Evolutionary conservation across 2,113 vertebrate genomes (phyloP).

Genomic region (Pseudorectes ferrugineus): DNA sequence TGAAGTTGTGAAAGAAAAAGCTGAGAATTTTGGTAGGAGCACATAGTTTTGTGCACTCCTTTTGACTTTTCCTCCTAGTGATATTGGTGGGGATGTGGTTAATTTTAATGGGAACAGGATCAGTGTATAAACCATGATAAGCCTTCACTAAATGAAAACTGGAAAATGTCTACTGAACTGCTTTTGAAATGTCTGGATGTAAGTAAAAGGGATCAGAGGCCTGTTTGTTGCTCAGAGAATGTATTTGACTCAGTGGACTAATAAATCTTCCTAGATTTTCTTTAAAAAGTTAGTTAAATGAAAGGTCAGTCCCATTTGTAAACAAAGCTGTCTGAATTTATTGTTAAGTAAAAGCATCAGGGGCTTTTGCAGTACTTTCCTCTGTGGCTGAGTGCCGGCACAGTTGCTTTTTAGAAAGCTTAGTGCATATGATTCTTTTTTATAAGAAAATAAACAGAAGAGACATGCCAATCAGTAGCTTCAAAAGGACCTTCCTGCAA

Average conservation of each 20-base stretch:
- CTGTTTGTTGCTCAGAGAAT: background rate
- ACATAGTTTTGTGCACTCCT: background rate
- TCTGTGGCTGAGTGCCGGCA: background rate
- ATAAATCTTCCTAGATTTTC: conserved; percentile 20
- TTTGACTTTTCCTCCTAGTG: background rate
- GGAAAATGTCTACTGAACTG: background rate
- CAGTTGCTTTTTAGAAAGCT: conserved; percentile 5
- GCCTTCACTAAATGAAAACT: background rate
- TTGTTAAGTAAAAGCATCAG: background rate
- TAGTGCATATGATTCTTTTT: background rate
- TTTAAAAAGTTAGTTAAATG: background rate
- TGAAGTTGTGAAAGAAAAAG: background rate
- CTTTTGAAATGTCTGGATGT: background rate
- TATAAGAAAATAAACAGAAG: conserved; percentile 39
- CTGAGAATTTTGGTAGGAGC: background rate
- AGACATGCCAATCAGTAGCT: background rate
- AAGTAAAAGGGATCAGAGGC: background rate
- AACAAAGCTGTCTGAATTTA: conserved; percentile 14
- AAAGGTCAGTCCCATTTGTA: conserved; percentile 14
- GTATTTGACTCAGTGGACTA: background rate
- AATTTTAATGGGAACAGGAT: background rate
- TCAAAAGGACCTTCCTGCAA: background rate
- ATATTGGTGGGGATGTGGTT: background rate
- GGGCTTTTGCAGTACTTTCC: background rate
- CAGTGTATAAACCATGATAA: background rate